Percentiles rank a stretch among this genome's conserved stretches.
These are phyloP conservation scores for Drosophila nannoptera DNA, from an alignment of 1,140 invertebrate species.

Conservation along the genomic window DNA sequence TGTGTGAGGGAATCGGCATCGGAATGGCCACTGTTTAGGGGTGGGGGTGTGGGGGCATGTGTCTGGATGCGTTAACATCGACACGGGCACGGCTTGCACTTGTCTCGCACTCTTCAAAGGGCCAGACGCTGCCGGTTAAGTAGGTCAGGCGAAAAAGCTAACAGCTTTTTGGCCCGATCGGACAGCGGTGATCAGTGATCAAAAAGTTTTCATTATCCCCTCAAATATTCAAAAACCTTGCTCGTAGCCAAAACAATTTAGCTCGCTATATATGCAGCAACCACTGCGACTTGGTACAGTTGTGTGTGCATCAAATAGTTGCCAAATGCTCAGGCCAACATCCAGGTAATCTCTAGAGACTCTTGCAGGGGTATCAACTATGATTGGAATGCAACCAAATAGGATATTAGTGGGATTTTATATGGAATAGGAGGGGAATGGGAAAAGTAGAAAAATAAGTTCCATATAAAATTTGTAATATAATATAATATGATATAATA, in stretches of 20 bases:
- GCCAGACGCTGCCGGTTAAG: constrained; percentile 34
- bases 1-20: neutral
- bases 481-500: no score
- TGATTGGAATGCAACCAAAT: no score
- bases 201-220: constrained; percentile 27
- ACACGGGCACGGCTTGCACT: constrained; percentile 49
- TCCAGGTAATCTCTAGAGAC: no score
- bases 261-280: neutral
- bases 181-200: constrained; percentile 7
- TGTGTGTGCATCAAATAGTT: neutral
- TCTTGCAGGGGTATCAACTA: no score
- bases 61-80: constrained; percentile 22
- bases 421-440: no score
- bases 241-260: neutral
- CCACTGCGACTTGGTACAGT: constrained; percentile 1
- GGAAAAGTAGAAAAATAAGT: no score
- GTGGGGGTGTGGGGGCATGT: constrained; percentile 18
- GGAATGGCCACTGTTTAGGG: constrained; percentile 1
- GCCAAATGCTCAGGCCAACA: no score
- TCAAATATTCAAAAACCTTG: neutral
- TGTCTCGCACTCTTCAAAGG: constrained; percentile 32
- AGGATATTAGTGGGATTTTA: no score
- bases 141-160: constrained; percentile 35
- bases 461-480: no score
- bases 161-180: neutral